A percentile compares a stretch with the other conserved stretches of the same genome.
These are phyloP conservation scores for Pagetopsis macropterus DNA, from an alignment of 2,797 vertebrate genomes.

Conservation along the genomic window DNA sequence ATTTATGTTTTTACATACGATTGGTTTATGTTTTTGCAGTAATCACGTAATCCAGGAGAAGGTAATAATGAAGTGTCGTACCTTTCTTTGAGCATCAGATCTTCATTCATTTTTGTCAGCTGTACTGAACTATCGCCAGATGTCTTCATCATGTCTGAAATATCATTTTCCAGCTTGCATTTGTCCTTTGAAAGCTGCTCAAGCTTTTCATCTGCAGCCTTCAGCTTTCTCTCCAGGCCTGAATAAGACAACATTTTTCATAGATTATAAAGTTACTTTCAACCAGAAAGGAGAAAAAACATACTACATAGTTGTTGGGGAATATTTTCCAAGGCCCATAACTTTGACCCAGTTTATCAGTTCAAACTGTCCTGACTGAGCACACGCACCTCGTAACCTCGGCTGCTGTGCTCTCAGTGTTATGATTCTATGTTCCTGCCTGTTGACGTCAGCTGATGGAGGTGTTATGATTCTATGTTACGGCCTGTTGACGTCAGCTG, in stretches of 20 bases:
- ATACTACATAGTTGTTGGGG: background rate
- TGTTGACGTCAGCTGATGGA: no score
- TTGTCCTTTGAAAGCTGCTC: constrained; percentile 89
- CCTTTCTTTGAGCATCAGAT: constrained; percentile 92
- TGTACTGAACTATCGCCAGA: constrained; percentile 94
- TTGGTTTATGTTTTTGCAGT: background rate
- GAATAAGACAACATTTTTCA: constrained; percentile 25
- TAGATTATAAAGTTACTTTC: background rate
- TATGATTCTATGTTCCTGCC: no score
- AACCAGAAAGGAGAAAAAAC: constrained; percentile 7
- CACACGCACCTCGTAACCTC: no score
- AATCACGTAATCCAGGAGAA: background rate
- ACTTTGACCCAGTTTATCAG: no score
- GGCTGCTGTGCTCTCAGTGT: no score
- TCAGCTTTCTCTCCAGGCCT: constrained; percentile 91
- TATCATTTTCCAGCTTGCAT: constrained; percentile 90
- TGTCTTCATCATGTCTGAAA: constrained; percentile 93
- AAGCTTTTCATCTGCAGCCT: constrained; percentile 87
- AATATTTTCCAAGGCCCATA: no score
- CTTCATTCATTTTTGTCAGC: constrained; percentile 92
- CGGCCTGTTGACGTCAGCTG: no score
- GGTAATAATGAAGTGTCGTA: constrained; percentile 56
- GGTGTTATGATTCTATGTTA: no score
- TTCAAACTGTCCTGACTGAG: no score
- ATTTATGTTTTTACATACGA: background rate